A percentile compares a stretch with the other conserved stretches of the same genome.
phyloP scores from a whole-genome alignment of 64 coral and sea anemone genomes.

The Porites australiensis region DNA sequence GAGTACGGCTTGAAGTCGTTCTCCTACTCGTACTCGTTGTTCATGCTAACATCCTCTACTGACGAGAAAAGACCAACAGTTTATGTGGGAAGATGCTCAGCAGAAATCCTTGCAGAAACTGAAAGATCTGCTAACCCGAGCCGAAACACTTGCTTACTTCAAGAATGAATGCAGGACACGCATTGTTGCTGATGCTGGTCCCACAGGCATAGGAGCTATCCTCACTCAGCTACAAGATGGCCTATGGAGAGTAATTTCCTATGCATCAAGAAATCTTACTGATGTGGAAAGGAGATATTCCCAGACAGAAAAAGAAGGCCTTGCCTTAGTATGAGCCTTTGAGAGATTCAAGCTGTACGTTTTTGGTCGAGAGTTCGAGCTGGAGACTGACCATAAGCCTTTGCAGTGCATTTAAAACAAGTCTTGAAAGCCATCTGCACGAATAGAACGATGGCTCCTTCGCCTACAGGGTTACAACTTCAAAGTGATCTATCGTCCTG shows the following conservation, averaged over 20 bases:
- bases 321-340: slow-evolving; percentile 11
- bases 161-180: slow-evolving; percentile 43
- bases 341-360: background rate
- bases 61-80: background rate
- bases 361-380: background rate
- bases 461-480: background rate
- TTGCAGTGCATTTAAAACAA: background rate
- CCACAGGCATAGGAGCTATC: slow-evolving; percentile 32
- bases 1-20: no score
- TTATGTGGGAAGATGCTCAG: slow-evolving; percentile 21
- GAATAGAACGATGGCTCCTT: slow-evolving; percentile 17
- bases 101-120: slow-evolving; percentile 37
- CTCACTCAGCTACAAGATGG: slow-evolving; percentile 22
- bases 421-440: background rate
- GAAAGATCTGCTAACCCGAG: background rate
- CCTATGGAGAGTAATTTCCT: slow-evolving; percentile 26
- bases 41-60: no score
- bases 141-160: background rate
- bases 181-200: slow-evolving; percentile 39
- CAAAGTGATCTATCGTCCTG: slow-evolving; percentile 23
- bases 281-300: slow-evolving; percentile 46
- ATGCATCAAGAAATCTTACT: slow-evolving; percentile 44
- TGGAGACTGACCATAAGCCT: slow-evolving; percentile 52
- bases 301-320: slow-evolving; percentile 57
- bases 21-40: no score